Base-by-base conservation (phyloP, 2,888 invertebrate genomes). In the Sinhomidia bicolor region DNA sequence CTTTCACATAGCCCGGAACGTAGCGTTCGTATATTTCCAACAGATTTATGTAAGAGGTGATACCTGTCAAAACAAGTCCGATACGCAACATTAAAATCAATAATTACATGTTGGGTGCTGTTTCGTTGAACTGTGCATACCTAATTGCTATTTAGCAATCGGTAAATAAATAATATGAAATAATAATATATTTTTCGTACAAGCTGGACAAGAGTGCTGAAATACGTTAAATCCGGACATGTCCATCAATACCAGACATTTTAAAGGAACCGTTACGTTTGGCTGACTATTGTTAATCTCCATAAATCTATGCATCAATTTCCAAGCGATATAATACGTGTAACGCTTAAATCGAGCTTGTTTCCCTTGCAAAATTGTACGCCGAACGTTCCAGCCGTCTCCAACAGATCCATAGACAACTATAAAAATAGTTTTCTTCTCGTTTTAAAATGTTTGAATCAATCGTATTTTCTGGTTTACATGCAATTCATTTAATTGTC, bases 321-420 rank as follows among this genome's bases (percentile, higher is more conserved):
- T 17, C 29, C 20, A 85, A 17, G 23, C 65, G 5, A 62, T 20
- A 17, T 23, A 60, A 20, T 78, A 85, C 0, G 44, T 47, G 62
- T 85, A 85, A 0, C 85, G 60, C 29, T 62, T 65, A 9, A 85
- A 26, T 10, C 62, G 14, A 9, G 26, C 10, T 29, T 47, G 76
- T 41, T 78, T 85, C 4, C 85, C 85, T 32, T 78, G 78, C 36
- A 78, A 65, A 23, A 85, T 78, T n/a, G 32, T 41, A 32, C 47
- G 0, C 1, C 85, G 29, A 23, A 85, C 32, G 14, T 85, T 62
- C 85, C 85, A 85, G 1, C 44, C 44, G 1, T 71, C 60, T n/a
- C 51, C 78, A 47, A 9, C 32, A 7, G 44, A 29, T 1, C 47
- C 65, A 20, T 85, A 85, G n/a, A 14, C 78, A 29, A 78, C 85